A percentile compares a stretch with the other conserved stretches of the same genome.
These are phyloP conservation scores for Vireo altiloquus DNA, from an alignment of 2,113 vertebrate genomes.

Conservation along the genomic window DNA sequence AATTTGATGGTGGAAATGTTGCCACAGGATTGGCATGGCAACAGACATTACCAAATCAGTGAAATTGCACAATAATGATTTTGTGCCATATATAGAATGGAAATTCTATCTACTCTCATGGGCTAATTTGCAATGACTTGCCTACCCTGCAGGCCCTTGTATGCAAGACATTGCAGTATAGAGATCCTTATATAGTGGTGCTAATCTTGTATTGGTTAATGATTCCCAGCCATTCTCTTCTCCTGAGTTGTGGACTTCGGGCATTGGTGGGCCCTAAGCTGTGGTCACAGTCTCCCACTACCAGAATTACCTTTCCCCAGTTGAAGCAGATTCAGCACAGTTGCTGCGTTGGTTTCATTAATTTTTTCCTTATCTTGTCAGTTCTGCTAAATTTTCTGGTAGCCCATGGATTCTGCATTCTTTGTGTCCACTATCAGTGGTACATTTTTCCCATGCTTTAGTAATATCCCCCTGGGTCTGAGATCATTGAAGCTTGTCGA, in stretches of 20 bases:
- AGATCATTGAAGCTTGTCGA: neutral
- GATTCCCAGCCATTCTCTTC: neutral
- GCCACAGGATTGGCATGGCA: neutral
- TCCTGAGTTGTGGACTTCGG: neutral
- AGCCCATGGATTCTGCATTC: neutral
- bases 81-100: neutral
- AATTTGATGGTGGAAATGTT: neutral
- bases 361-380: neutral
- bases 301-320: neutral
- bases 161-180: neutral
- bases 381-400: neutral
- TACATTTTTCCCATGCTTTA: neutral
- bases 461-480: neutral
- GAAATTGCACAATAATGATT: neutral
- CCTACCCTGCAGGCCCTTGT: neutral
- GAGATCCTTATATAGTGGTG: neutral
- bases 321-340: neutral
- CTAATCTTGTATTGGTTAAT: neutral
- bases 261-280: neutral
- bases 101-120: neutral
- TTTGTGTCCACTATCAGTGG: neutral
- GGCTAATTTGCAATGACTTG: neutral
- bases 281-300: neutral
- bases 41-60: neutral
- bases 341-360: neutral